Evolutionary conservation across 92 coral and sea anemone genomes (phyloP).

Genomic region (Bergia puertoricense): DNA sequence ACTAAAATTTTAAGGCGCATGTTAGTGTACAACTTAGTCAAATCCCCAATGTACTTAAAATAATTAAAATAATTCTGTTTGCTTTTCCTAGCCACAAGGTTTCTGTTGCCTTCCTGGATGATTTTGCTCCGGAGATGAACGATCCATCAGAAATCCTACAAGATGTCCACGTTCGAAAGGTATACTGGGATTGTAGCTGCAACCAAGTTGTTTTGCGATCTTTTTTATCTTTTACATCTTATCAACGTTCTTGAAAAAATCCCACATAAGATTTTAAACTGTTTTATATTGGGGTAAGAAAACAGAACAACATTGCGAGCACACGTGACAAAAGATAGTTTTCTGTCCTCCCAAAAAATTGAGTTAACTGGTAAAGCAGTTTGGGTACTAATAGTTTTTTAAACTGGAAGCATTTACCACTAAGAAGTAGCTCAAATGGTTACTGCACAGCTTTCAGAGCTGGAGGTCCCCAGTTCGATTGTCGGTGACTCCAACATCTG

Average conservation of each 20-base stretch:
- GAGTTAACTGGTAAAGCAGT: too few species aligned
- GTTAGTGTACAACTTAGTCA: not conserved
- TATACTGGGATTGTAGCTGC: slow-evolving; percentile 10
- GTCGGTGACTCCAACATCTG: too few species aligned
- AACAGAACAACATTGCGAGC: too few species aligned
- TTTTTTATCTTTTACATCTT: not conserved
- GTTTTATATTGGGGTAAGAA: too few species aligned
- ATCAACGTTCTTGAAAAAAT: not conserved
- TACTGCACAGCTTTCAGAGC: too few species aligned
- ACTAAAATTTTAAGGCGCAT: not conserved
- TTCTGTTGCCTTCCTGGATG: slow-evolving; percentile 49
- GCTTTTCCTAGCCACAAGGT: slow-evolving; percentile 15
- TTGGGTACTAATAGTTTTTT: too few species aligned
- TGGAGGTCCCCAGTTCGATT: too few species aligned
- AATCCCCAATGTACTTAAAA: not conserved
- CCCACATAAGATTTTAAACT: not conserved
- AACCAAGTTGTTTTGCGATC: too few species aligned
- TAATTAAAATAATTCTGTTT: not conserved
- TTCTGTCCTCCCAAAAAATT: too few species aligned
- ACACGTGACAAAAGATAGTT: too few species aligned
- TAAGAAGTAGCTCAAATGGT: too few species aligned
- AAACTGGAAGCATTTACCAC: too few species aligned
- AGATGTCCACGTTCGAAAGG: slow-evolving; percentile 51
- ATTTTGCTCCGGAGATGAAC: slow-evolving; percentile 61
- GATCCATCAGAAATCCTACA: slow-evolving; percentile 57